These are phyloP conservation scores for Laticauda colubrina DNA, from an alignment of 2,113 vertebrate species.

Conservation along the genomic window DNA sequence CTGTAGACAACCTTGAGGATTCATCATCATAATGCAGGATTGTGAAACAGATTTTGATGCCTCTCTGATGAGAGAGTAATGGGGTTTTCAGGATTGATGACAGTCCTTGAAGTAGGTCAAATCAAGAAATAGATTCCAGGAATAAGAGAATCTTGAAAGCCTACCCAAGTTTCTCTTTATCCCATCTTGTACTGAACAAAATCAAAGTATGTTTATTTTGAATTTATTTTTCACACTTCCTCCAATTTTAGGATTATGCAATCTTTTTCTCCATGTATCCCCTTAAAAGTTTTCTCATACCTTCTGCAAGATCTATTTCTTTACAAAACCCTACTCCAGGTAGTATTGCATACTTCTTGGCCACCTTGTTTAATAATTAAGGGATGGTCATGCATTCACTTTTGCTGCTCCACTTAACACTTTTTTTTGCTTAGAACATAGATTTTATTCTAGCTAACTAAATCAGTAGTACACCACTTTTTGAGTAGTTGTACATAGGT, in stretches of 20 bases:
- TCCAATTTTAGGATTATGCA: not conserved
- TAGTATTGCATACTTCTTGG: not conserved
- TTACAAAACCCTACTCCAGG: not conserved
- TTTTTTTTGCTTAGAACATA: not conserved
- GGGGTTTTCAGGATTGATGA: not conserved
- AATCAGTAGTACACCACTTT: not conserved
- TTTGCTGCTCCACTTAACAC: not conserved
- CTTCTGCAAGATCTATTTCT: not conserved
- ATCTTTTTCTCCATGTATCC: not conserved
- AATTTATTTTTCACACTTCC: not conserved
- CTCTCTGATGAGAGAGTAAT: not conserved
- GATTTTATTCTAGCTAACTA: not conserved
- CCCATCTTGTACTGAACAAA: not conserved
- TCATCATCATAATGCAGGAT: not conserved
- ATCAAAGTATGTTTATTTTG: not conserved
- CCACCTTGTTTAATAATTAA: not conserved
- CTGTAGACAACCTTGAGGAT: not conserved
- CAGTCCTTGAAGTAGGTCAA: not conserved
- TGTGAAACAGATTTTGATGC: not conserved
- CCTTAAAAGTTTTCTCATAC: not conserved
- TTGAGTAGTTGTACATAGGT: not conserved
- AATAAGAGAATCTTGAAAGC: not conserved
- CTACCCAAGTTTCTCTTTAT: not conserved
- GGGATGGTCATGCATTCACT: not conserved
- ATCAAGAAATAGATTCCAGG: not conserved